These are phyloP conservation scores for Kryptopterus vitreolus DNA, from an alignment of 2,797 vertebrate genomes.

Conservation along the genomic window DNA sequence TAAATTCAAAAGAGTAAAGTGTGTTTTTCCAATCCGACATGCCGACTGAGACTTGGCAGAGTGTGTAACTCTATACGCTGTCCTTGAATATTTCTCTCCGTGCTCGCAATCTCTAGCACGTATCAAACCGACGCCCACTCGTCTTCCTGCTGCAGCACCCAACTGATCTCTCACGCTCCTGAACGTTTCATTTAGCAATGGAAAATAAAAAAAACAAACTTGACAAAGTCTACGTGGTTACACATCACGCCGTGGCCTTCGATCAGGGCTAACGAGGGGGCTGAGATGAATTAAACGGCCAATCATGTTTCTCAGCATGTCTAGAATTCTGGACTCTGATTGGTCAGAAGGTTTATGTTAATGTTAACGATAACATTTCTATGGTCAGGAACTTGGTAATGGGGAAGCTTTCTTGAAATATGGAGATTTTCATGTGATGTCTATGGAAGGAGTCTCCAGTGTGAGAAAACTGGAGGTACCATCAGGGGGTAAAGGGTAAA, in stretches of 20 bases:
- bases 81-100: conserved; percentile 11
- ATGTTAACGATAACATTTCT: background rate
- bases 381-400: background rate
- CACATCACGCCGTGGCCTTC: background rate
- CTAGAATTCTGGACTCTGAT: background rate
- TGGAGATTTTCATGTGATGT: background rate
- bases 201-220: background rate
- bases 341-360: background rate
- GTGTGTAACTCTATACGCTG: conserved; percentile 16
- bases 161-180: background rate
- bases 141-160: background rate
- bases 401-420: background rate
- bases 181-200: background rate
- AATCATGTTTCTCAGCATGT: background rate
- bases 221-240: background rate
- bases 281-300: background rate
- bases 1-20: conserved; percentile 24
- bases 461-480: no score
- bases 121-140: conserved; percentile 1
- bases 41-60: conserved; percentile 10
- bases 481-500: no score
- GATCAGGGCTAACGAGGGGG: background rate
- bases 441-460: background rate
- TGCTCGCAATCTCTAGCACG: background rate
- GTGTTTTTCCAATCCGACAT: conserved; percentile 8